These are phyloP conservation scores for Thymelicus lineola DNA, from an alignment of 2,888 invertebrate species.

Conservation along the genomic window DNA sequence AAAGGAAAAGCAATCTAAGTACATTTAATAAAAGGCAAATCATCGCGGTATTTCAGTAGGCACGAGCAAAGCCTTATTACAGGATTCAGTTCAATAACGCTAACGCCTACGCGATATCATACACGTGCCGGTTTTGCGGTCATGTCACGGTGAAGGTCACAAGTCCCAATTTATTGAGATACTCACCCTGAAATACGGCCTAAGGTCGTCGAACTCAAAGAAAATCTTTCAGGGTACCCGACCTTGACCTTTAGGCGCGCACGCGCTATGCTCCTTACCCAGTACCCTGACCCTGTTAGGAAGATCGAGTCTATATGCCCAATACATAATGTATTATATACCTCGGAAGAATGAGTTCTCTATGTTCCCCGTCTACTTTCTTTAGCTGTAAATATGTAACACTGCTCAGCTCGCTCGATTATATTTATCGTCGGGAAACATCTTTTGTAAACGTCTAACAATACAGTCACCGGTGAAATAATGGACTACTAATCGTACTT, in stretches of 20 bases:
- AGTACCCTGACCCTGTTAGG: conserved; percentile 81
- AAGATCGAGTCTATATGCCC: conserved; percentile 61
- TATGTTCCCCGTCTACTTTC: conserved; percentile 12
- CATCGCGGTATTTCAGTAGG: neutral
- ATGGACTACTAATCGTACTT: no score
- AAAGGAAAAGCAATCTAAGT: neutral
- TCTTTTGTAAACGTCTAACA: neutral
- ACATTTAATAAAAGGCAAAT: neutral
- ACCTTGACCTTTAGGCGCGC: conserved; percentile 83
- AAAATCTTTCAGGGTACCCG: conserved; percentile 81
- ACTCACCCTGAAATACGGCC: conserved; percentile 75
- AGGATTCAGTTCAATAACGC: conserved; percentile 48
- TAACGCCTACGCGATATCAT: conserved; percentile 64
- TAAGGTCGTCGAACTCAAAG: conserved; percentile 74
- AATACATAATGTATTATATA: conserved; percentile 39
- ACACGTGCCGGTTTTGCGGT: conserved; percentile 74
- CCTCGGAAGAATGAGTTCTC: conserved; percentile 23
- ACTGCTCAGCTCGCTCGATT: neutral
- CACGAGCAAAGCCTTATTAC: conserved; percentile 15
- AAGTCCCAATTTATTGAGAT: conserved; percentile 60
- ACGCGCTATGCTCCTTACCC: conserved; percentile 73
- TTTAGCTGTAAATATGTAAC: conserved; percentile 14
- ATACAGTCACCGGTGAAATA: no score
- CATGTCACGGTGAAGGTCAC: conserved; percentile 76
- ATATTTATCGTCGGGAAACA: conserved; percentile 3